Evolutionary conservation across 2,797 vertebrate species (phyloP).

Genomic region (Acipenser oxyrinchus): DNA sequence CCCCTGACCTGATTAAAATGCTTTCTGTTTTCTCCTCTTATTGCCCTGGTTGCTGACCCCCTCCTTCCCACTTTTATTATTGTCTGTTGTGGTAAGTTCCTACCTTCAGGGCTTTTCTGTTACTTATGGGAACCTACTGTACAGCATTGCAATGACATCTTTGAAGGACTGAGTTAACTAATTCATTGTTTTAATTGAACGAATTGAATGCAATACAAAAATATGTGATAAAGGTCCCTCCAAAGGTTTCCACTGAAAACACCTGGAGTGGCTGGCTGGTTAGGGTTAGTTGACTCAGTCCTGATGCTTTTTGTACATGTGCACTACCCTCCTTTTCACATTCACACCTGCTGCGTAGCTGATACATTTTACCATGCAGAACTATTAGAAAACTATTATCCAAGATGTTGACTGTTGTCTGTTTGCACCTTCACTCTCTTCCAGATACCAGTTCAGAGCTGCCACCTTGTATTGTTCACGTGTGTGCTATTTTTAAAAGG

Average conservation of each 20-base stretch:
- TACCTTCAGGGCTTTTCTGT: constrained; percentile 70
- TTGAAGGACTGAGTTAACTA: constrained; percentile 55
- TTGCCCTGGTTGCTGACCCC: constrained; percentile 91
- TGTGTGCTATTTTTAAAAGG: too few species aligned
- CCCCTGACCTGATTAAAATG: constrained; percentile 87
- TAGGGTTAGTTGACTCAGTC: constrained; percentile 29
- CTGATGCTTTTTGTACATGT: constrained; percentile 15
- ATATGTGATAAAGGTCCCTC: too few species aligned
- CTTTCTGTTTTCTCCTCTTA: constrained; percentile 97
- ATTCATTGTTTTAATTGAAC: neutral
- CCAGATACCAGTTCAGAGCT: neutral
- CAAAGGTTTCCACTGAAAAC: too few species aligned
- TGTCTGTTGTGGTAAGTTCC: constrained; percentile 99
- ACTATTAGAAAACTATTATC: neutral
- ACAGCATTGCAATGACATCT: constrained; percentile 39
- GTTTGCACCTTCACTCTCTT: constrained; percentile 4
- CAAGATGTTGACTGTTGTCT: constrained; percentile 1
- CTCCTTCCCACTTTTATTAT: constrained; percentile 97
- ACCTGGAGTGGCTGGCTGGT: too few species aligned
- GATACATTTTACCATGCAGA: constrained; percentile 7
- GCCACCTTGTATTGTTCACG: too few species aligned
- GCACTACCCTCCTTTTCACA: constrained; percentile 7
- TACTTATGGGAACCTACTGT: constrained; percentile 33
- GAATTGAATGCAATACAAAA: too few species aligned
- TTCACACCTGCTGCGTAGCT: constrained; percentile 13